phyloP scores from a whole-genome alignment of 1,140 invertebrate species.

The Hylyphantes graminicola region DNA sequence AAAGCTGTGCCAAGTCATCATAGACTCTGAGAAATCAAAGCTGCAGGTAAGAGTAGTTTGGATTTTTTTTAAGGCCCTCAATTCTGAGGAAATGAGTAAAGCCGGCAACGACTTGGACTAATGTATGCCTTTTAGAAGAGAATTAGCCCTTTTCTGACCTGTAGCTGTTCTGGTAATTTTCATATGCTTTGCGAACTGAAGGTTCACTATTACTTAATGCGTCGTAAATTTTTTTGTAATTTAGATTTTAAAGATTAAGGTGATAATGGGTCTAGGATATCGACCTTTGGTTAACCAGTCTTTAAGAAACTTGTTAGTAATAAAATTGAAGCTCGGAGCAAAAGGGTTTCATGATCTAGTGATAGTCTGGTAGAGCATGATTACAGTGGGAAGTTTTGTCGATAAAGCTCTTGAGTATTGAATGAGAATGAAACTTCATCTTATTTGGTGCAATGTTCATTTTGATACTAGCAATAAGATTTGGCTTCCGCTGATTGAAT shows the following conservation, averaged over 20 bases:
- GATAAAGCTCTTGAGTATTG: neutral
- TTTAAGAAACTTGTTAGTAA: neutral
- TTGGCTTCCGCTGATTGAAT: too few species aligned
- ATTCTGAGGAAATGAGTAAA: too few species aligned
- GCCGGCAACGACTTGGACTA: too few species aligned
- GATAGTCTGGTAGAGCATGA: too few species aligned
- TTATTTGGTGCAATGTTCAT: neutral
- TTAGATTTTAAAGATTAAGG: too few species aligned
- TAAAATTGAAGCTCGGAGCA: neutral
- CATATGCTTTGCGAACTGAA: too few species aligned
- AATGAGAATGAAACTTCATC: neutral
- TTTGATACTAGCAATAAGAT: too few species aligned
- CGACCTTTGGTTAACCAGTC: neutral
- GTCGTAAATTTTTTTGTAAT: too few species aligned
- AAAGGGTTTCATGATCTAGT: neutral
- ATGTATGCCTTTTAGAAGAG: too few species aligned
- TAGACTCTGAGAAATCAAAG: slow-evolving; percentile 68
- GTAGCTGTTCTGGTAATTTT: too few species aligned
- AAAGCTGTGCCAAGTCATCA: slow-evolving; percentile 68
- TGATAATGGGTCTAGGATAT: neutral
- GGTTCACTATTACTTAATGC: too few species aligned
- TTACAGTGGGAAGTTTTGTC: neutral
- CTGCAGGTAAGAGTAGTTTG: slow-evolving; percentile 60
- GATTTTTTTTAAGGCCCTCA: neutral
- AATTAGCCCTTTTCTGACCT: too few species aligned